phyloP scores from a whole-genome alignment of 2,888 invertebrate genomes.

The Pinctada fucata region DNA sequence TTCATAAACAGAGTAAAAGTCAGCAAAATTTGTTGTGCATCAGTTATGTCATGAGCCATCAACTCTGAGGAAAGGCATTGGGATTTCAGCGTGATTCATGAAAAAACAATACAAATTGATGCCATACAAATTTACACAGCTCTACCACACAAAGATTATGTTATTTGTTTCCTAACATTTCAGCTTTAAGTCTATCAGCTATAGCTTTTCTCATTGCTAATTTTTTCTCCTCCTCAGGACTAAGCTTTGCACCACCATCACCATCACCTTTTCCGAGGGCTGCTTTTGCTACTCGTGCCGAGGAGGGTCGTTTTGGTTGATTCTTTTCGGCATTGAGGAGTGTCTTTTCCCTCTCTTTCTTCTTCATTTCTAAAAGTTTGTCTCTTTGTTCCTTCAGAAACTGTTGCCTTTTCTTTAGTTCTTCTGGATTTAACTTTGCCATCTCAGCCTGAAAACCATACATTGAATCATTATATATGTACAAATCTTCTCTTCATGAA shows the following conservation, averaged over 20 bases:
- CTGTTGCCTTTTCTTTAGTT: conserved; percentile 82
- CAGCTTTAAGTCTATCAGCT: conserved; percentile 89
- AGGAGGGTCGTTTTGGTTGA: conserved; percentile 81
- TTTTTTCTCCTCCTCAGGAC: conserved; percentile 79
- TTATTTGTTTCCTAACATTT: conserved; percentile 84
- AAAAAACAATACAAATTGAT: too few species aligned
- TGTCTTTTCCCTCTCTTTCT: conserved; percentile 89
- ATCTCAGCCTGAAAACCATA: conserved; percentile 60
- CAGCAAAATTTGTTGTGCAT: too few species aligned
- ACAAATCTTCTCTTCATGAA: too few species aligned
- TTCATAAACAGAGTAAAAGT: too few species aligned
- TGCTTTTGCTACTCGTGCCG: conserved; percentile 86
- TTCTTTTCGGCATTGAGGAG: conserved; percentile 82
- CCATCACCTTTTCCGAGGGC: conserved; percentile 77
- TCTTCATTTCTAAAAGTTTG: conserved; percentile 92
- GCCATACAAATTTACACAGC: not conserved
- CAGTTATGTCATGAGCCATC: too few species aligned
- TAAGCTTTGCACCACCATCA: conserved; percentile 41
- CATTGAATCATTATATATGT: too few species aligned
- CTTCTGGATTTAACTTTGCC: conserved; percentile 69
- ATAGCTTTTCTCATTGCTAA: conserved; percentile 89
- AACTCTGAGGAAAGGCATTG: too few species aligned
- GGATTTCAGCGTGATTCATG: too few species aligned
- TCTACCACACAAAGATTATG: not conserved
- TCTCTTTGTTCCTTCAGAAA: conserved; percentile 93